These are phyloP conservation scores for Unio delphinus DNA, from an alignment of 2,888 invertebrate species.

Conservation along the genomic window DNA sequence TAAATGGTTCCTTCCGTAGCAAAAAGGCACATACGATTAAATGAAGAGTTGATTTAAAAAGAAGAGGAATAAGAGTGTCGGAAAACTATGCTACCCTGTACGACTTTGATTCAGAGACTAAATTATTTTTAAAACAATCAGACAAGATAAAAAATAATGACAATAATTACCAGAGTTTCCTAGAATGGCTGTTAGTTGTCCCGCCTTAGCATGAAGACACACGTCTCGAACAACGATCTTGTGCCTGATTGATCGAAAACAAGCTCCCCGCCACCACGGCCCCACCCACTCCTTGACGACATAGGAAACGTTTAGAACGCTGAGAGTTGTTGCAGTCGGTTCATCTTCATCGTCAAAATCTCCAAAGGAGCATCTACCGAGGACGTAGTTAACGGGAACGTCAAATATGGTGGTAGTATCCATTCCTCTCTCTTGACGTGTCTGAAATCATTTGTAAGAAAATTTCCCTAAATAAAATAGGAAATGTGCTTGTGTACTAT, in stretches of 20 bases:
- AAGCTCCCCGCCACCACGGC: slow-evolving; percentile 60
- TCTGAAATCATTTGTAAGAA: no score
- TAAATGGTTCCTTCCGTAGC: no score
- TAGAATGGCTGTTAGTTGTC: slow-evolving; percentile 53
- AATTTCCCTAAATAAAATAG: no score
- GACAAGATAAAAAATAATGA: no score
- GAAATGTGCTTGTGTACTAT: no score
- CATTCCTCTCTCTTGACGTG: no score
- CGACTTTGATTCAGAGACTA: no score
- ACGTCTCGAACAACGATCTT: slow-evolving; percentile 54
- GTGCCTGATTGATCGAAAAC: slow-evolving; percentile 42
- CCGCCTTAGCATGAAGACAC: slow-evolving; percentile 47
- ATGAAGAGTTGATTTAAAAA: no score
- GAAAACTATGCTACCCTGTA: no score
- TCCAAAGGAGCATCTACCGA: slow-evolving; percentile 43
- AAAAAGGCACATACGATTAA: no score
- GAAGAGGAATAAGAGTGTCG: no score
- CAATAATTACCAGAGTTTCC: slow-evolving; percentile 56
- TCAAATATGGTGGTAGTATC: slow-evolving; percentile 28
- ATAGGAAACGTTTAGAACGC: slow-evolving; percentile 40
- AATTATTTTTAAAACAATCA: no score
- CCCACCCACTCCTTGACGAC: slow-evolving; percentile 51
- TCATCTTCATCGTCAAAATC: slow-evolving; percentile 41
- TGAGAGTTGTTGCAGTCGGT: slow-evolving; percentile 30
- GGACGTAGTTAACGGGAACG: slow-evolving; percentile 39